Percentiles rank a stretch among this genome's conserved stretches.
Conservation (phyloP, 2,888 invertebrate species). For the Elmis aenea region DNA sequence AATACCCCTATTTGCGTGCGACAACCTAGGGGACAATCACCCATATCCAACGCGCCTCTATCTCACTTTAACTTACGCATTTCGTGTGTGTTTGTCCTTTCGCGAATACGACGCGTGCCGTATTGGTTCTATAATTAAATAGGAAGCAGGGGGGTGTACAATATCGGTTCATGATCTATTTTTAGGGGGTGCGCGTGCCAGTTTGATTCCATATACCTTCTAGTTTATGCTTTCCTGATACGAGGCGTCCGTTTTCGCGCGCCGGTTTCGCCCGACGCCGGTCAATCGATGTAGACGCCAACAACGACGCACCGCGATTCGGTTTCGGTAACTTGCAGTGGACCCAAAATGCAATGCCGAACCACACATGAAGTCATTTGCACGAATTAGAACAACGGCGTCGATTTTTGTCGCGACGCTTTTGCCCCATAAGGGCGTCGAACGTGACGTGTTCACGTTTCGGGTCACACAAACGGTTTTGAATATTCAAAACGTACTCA, state of each 20-base stretch:
- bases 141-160: slow-evolving; percentile 24
- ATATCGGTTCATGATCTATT: slow-evolving; percentile 36
- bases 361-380: too few relatives aligned
- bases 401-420: slow-evolving; percentile 13
- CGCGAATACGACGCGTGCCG: slow-evolving; percentile 16
- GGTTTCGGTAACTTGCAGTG: too few relatives aligned
- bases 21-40: slow-evolving; percentile 5
- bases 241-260: slow-evolving; percentile 38
- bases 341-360: too few relatives aligned
- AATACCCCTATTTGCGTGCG: slow-evolving; percentile 5
- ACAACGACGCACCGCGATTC: slow-evolving; percentile 50
- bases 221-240: slow-evolving; percentile 35
- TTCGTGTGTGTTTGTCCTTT: too few relatives aligned
- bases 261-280: slow-evolving; percentile 35
- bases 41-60: too few relatives aligned
- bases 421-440: too few relatives aligned
- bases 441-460: too few relatives aligned
- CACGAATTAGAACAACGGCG: too few relatives aligned
- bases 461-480: too few relatives aligned
- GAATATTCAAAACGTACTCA: too few relatives aligned
- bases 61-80: too few relatives aligned
- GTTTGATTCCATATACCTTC: slow-evolving; percentile 19
- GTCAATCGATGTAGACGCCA: slow-evolving; percentile 40
- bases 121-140: slow-evolving; percentile 28
- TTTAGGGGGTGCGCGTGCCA: slow-evolving; percentile 36